Base-by-base conservation (phyloP, 1,140 invertebrate genomes). In the Harlomillsia oculata region DNA sequence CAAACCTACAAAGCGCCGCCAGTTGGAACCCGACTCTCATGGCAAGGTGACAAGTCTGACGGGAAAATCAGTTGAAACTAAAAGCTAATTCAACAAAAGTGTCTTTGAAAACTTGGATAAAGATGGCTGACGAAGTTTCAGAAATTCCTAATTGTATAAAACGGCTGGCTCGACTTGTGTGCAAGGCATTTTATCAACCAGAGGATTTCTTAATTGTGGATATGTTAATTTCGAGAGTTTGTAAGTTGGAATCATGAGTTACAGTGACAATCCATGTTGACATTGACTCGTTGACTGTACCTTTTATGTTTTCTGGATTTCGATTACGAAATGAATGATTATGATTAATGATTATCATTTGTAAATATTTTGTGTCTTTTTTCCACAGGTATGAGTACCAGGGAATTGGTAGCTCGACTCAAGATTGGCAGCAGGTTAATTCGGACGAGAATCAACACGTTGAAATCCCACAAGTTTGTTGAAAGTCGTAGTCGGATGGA, bases 371-470 rank as follows among this genome's bases (percentile, higher is more conserved):
- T 53, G n/a, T 26, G 29, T 36, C 26, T 49, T 37, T 44, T 28
- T 14, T 28, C 59, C 49, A 46, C 54, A 83, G 81, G 84, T 72
- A 92, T 97, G 85, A 96, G 94, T 75, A 93, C 97, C 75, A 93
- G 96, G 69, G 93, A 97, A 71, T 84, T 97, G 45, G 87, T 87
- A 67, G 91, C 95, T 70, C 73, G 96, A 30, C 69, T 97, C 11
- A 92, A 91, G 70, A 95, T 96, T 75, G 93, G 97, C 69, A 78
- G 85, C 55, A 97, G 97, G 78, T 91, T 95, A 80, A 74, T 97
- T 23, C 76, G 93, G 64, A 82, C 89, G 5, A 74, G 89, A 65
- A 86, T 95, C 71, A 79, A 87, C 8, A 85, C 83, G 0, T 70
- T 97, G 40, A 85, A 85, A 70, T 91, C 82, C 71, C 93, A 97